Conservation (phyloP, 2,888 invertebrate genomes). For the Petrolisthes cinctipes region DNA sequence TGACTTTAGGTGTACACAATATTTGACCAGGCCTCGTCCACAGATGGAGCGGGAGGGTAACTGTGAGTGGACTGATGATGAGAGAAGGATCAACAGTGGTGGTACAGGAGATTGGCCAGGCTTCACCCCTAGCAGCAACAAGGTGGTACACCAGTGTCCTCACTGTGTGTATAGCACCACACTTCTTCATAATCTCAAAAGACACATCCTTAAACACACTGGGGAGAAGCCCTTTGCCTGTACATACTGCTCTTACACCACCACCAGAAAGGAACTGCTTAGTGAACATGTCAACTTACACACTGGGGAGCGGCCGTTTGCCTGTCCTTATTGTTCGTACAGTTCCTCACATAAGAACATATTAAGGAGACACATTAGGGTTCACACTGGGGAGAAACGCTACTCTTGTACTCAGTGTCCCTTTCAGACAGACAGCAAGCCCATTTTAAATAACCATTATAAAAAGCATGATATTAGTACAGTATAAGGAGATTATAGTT, state of each 20-base stretch:
- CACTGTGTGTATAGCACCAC: conserved; percentile 43
- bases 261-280: conserved; percentile 55
- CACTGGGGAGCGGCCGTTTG: conserved; percentile 59
- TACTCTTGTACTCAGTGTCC: conserved; percentile 46
- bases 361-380: conserved; percentile 49
- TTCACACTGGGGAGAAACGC: conserved; percentile 53
- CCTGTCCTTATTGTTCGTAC: conserved; percentile 50
- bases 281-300: conserved; percentile 54
- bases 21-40: conserved; percentile 52
- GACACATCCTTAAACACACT: conserved; percentile 57
- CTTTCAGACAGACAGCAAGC: conserved; percentile 40
- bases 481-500: background rate
- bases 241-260: conserved; percentile 51
- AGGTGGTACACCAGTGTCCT: conserved; percentile 43
- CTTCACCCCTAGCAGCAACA: background rate
- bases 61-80: conserved; percentile 36
- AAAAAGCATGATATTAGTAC: conserved; percentile 10
- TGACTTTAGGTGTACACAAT: conserved; percentile 14
- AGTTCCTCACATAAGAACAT: conserved; percentile 52
- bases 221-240: conserved; percentile 61
- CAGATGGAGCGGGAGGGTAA: conserved; percentile 53
- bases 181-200: conserved; percentile 45
- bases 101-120: conserved; percentile 16
- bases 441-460: conserved; percentile 33
- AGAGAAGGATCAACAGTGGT: conserved; percentile 17